Evolutionary conservation across 2,888 invertebrate species (phyloP), one percentile per base, ranked within the genome.

Genomic region (Apotomis betuletana): DNA sequence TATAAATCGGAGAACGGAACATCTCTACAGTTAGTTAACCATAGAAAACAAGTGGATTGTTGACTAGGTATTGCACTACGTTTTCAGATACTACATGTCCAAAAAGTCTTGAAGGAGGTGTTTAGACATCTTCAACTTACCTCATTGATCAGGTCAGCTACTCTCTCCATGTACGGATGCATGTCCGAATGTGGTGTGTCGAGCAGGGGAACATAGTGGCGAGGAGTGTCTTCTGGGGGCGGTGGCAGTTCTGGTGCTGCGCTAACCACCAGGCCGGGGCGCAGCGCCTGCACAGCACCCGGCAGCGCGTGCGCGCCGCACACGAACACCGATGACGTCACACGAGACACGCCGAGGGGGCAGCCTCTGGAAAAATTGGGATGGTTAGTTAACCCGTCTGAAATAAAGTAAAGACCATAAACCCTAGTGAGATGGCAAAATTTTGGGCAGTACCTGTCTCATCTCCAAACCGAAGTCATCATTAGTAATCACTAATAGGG

Each of bases 191-290:
- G 94, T 0, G 96, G 95, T 6, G 95, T 94, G 86, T 98, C 98
- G 74, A 95, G 94, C 3, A 97, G 94, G 36, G 96, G 95, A 10
- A 98, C 95, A 75, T 96, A 95, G 74, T 96, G 92, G 80, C 96
- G 95, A 60, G 93, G 90, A 75, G 94, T 95, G 64, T 93, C 92
- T 79, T 94, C 94, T 5, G 95, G 94, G 0, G 92, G 91, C 69
- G 96, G 95, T 0, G 97, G 97, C 60, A 98, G 94, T 84, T 98
- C 98, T 0, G 96, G 95, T 0, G 98, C 97, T 27, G 96, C 96
- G 84, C 97, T 97, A 68, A 98, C 95, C 54, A 98, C 95, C 80
- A 96, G 95, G 1, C 96, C 96, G 65, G 98, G 95, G 60, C 95
- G 95, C 49, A 96, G 90, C 3, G 94, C 94, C 75, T 95, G 94